Evolutionary conservation across 2,797 vertebrate genomes (phyloP).

Genomic region (Loris lydekkerianus): DNA sequence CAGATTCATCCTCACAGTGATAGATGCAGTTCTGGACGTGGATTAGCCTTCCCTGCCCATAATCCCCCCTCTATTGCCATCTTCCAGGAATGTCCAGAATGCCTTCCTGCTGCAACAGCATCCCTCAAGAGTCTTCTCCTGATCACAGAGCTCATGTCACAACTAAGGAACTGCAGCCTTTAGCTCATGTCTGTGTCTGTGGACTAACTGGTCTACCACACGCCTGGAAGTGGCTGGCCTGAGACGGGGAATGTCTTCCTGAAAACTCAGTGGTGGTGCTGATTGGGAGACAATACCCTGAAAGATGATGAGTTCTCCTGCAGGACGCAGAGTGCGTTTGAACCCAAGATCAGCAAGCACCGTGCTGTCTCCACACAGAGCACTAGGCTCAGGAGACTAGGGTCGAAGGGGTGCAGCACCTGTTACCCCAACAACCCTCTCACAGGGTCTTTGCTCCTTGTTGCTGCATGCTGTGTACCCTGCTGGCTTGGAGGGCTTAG

Average conservation of each 20-base stretch:
- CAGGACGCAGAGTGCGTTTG: neutral
- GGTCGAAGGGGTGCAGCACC: neutral
- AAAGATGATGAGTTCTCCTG: neutral
- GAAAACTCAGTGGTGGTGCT: neutral
- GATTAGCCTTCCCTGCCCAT: no score
- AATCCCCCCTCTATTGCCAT: accelerated
- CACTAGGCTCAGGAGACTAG: neutral
- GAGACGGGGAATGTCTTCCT: neutral
- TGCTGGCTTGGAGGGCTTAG: neutral
- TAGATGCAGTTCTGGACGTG: accelerated
- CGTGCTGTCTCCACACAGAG: no score
- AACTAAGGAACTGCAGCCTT: neutral
- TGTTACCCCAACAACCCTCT: neutral
- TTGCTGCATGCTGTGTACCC: neutral
- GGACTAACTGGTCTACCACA: no score
- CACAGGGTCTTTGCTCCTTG: neutral
- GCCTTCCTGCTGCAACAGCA: accelerated
- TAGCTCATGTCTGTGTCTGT: accelerated
- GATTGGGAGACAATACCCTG: neutral
- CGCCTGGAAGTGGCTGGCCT: accelerated
- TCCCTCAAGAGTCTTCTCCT: neutral
- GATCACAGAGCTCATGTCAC: neutral
- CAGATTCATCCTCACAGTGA: neutral
- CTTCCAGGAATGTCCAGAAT: neutral
- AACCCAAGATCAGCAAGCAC: neutral